phyloP scores from a whole-genome alignment of 1,140 invertebrate species.

The Spodoptera litura region DNA sequence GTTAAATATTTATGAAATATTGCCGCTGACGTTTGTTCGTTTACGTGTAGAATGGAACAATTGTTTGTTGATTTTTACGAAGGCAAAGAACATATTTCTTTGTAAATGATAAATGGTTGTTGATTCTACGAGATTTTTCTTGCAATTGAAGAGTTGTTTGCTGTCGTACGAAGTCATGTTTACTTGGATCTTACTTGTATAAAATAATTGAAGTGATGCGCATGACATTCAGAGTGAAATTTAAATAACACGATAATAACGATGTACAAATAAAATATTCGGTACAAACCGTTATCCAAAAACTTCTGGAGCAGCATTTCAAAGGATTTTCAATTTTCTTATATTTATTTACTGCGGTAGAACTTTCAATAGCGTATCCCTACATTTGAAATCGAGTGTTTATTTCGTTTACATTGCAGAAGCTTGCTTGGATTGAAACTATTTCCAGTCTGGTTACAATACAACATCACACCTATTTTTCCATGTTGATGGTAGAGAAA shows the following conservation, averaged over 20 bases:
- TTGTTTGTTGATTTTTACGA: slow-evolving; percentile 23
- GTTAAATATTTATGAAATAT: slow-evolving; percentile 34
- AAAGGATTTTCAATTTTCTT: neutral
- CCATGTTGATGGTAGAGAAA: neutral
- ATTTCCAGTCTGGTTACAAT: neutral
- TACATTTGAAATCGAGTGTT: neutral
- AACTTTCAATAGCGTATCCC: neutral
- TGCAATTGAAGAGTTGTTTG: neutral
- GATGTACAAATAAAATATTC: too few species aligned
- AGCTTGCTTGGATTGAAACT: neutral
- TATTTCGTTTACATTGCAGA: slow-evolving; percentile 2
- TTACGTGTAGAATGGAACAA: slow-evolving; percentile 1
- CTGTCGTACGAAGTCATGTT: neutral
- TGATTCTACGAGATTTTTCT: slow-evolving; percentile 10
- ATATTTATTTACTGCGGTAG: neutral
- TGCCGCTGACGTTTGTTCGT: neutral
- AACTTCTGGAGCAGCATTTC: neutral
- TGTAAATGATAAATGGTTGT: slow-evolving; percentile 15
- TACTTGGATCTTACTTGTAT: neutral
- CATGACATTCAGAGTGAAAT: neutral
- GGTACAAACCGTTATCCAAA: too few species aligned
- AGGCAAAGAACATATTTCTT: neutral
- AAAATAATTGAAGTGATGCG: neutral
- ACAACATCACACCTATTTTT: too few species aligned
- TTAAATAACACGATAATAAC: too few species aligned